These are phyloP conservation scores for Microplitis demolitor DNA, from an alignment of 1,140 invertebrate species.

Conservation along the genomic window DNA sequence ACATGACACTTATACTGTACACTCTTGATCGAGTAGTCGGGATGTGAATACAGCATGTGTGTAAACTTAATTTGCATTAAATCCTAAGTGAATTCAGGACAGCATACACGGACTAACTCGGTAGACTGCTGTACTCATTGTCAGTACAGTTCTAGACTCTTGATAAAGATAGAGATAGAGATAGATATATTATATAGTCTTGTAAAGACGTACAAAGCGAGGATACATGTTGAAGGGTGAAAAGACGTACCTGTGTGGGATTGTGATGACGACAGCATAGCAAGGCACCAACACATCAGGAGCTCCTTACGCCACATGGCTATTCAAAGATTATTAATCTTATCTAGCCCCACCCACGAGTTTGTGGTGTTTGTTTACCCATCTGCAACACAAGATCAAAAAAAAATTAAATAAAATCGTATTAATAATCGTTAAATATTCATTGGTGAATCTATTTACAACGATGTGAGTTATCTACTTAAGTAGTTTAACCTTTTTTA, in stretches of 20 bases:
- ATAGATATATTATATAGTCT: background rate
- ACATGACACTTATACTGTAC: background rate
- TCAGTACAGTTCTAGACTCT: too few relatives aligned
- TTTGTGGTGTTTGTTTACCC: conserved; percentile 43
- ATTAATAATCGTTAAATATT: background rate
- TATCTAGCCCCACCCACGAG: conserved; percentile 55
- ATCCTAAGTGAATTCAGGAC: conserved; percentile 6
- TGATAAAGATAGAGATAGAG: background rate
- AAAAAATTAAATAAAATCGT: background rate
- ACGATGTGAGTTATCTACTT: background rate
- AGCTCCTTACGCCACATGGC: conserved; percentile 58
- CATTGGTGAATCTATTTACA: too few relatives aligned
- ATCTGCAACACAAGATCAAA: conserved; percentile 44
- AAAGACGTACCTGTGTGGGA: conserved; percentile 48
- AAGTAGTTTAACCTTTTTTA: too few relatives aligned
- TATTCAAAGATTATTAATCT: conserved; percentile 45
- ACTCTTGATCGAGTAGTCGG: background rate
- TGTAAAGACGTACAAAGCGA: too few relatives aligned
- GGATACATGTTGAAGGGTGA: background rate
- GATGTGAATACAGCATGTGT: conserved; percentile 4
- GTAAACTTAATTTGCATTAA: conserved; percentile 11
- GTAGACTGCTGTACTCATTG: too few relatives aligned
- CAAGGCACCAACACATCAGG: conserved; percentile 54
- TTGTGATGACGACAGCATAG: conserved; percentile 50
- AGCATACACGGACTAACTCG: too few relatives aligned